These are phyloP conservation scores for Sternarchorhynchus goeldii DNA, from an alignment of 2,797 vertebrate species.

Conservation along the genomic window DNA sequence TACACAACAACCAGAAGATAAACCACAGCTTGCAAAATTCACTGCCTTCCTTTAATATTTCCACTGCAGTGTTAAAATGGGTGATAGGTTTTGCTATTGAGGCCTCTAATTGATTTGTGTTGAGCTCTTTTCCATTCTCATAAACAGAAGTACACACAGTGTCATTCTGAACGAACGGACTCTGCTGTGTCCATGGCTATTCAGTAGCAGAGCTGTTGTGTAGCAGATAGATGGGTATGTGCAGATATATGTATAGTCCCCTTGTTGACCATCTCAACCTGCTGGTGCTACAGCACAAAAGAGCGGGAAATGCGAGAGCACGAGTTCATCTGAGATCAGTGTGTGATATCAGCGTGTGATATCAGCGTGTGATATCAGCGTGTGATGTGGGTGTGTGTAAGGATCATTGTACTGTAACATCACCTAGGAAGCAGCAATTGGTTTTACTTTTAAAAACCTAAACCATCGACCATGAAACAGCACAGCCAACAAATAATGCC, in stretches of 20 bases:
- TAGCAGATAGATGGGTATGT: too few relatives aligned
- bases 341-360: neutral
- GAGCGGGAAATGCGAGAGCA: neutral
- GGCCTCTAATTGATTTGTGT: too few relatives aligned
- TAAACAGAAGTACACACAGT: too few relatives aligned
- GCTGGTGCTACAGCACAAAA: neutral
- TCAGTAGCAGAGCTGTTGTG: neutral
- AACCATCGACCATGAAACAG: neutral
- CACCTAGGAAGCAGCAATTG: neutral
- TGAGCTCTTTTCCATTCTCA: too few relatives aligned
- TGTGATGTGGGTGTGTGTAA: slow-evolving; percentile 8
- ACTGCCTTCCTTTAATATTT: neutral
- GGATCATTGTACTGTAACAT: neutral
- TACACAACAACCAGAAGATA: slow-evolving; percentile 27
- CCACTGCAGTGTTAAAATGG: neutral
- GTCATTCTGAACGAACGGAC: too few relatives aligned
- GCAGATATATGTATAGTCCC: too few relatives aligned
- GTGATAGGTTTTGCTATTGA: too few relatives aligned
- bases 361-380: neutral
- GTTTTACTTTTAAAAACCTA: neutral
- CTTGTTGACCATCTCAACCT: neutral
- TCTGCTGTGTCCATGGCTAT: too few relatives aligned
- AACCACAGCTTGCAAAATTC: neutral
- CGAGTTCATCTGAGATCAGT: neutral
- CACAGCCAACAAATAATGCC: neutral